phyloP scores from a whole-genome alignment of 2,888 invertebrate species.

The Torymus aiolomorphi region DNA sequence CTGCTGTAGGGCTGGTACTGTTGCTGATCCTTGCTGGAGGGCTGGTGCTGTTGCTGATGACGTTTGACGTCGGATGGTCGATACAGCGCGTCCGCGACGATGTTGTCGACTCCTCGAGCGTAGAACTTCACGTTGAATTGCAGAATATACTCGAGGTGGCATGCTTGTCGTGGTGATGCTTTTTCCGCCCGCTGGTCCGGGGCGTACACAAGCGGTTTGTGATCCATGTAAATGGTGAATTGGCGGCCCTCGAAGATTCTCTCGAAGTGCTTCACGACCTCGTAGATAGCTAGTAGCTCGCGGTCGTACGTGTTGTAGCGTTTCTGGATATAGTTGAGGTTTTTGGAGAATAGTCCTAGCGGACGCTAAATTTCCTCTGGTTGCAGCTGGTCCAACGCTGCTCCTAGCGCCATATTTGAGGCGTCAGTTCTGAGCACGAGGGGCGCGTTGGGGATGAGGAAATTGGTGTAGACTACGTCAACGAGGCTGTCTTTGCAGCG shows the following conservation, averaged over 20 bases:
- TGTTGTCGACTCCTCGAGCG: constrained; percentile 17
- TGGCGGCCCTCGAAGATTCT: not conserved
- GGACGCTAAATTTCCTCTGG: not conserved
- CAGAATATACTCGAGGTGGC: not conserved
- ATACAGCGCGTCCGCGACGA: constrained; percentile 32
- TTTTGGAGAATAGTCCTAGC: not conserved
- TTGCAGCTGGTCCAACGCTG: too few species aligned
- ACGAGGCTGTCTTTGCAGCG: too few species aligned
- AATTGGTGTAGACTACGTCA: too few species aligned
- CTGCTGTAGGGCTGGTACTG: too few species aligned
- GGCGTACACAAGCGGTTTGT: not conserved
- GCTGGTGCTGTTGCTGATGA: too few species aligned
- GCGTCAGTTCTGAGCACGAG: too few species aligned
- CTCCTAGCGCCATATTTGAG: too few species aligned
- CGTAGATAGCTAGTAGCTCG: not conserved
- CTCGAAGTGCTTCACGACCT: too few species aligned
- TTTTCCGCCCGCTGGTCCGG: not conserved
- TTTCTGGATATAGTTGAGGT: not conserved
- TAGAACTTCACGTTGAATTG: not conserved
- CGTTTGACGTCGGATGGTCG: not conserved
- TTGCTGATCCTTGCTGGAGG: too few species aligned
- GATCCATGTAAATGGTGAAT: not conserved
- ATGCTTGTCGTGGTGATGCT: too few species aligned
- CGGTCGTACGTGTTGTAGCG: not conserved
- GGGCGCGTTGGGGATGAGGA: too few species aligned